phyloP scores from a whole-genome alignment of 2,888 invertebrate genomes.

The Timema podura region DNA sequence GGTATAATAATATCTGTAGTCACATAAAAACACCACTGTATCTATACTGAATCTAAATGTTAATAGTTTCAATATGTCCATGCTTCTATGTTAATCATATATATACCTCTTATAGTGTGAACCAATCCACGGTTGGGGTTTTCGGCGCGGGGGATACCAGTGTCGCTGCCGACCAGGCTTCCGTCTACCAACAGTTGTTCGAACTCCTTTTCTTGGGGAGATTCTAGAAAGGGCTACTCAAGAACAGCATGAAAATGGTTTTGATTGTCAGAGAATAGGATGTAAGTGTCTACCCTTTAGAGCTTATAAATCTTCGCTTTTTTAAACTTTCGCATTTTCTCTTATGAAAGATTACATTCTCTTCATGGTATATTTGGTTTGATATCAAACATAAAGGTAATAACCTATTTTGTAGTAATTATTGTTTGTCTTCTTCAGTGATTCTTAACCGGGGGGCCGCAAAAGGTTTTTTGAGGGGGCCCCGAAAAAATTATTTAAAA shows the following conservation, averaged over 20 bases:
- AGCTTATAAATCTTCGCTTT: neutral
- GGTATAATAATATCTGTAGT: no score
- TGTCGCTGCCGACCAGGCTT: constrained; percentile 88
- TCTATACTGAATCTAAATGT: no score
- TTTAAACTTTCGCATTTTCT: neutral
- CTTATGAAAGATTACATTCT: no score
- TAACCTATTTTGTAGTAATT: neutral
- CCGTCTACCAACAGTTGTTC: constrained; percentile 79
- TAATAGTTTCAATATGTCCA: no score
- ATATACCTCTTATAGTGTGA: constrained; percentile 66
- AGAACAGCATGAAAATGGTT: constrained; percentile 89
- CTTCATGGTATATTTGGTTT: no score
- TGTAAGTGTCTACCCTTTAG: constrained; percentile 57
- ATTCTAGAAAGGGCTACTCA: constrained; percentile 88
- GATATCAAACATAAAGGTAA: neutral
- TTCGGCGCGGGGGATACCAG: constrained; percentile 91
- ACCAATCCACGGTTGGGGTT: constrained; percentile 94
- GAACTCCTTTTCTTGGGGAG: constrained; percentile 90
- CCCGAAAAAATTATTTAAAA: no score
- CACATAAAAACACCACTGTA: no score
- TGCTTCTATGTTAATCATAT: constrained; percentile 13
- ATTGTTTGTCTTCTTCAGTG: neutral
- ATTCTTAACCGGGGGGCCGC: no score
- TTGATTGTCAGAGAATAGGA: constrained; percentile 86
- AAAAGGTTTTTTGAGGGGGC: no score